Conservation (phyloP, 2,797 vertebrate species). For the Mus caroli region DNA sequence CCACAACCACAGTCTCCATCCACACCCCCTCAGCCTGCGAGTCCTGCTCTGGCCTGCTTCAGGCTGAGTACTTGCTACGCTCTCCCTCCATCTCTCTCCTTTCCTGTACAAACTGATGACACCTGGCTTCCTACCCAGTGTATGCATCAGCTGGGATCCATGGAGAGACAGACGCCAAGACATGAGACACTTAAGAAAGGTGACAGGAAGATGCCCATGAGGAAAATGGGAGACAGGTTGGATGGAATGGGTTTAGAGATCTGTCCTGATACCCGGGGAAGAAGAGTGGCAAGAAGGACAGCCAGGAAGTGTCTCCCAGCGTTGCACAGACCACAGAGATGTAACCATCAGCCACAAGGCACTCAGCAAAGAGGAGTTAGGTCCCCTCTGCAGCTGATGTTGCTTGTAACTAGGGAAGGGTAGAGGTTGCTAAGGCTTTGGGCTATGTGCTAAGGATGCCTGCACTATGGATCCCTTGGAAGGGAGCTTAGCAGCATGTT, state of each 20-base stretch:
- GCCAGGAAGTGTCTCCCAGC: background rate
- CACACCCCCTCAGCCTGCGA: background rate
- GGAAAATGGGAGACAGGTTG: no score
- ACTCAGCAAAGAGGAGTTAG: background rate
- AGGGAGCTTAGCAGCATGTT: background rate
- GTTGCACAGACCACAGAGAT: background rate
- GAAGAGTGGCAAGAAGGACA: background rate
- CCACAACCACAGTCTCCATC: background rate
- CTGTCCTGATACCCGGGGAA: background rate
- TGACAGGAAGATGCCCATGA: background rate
- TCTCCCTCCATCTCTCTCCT: no score
- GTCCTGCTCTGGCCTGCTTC: background rate
- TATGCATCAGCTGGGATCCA: background rate
- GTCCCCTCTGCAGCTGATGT: fast-evolving
- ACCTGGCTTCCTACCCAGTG: background rate
- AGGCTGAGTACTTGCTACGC: background rate
- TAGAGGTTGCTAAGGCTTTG: background rate
- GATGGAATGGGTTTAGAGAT: background rate
- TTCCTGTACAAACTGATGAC: background rate
- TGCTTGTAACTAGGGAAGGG: background rate
- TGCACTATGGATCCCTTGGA: background rate
- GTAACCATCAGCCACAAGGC: background rate
- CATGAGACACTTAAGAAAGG: background rate
- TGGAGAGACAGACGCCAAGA: background rate
- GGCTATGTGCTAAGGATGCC: background rate